Base-by-base conservation (phyloP, 2,888 invertebrate species). In the Cantharis flavilabris region DNA sequence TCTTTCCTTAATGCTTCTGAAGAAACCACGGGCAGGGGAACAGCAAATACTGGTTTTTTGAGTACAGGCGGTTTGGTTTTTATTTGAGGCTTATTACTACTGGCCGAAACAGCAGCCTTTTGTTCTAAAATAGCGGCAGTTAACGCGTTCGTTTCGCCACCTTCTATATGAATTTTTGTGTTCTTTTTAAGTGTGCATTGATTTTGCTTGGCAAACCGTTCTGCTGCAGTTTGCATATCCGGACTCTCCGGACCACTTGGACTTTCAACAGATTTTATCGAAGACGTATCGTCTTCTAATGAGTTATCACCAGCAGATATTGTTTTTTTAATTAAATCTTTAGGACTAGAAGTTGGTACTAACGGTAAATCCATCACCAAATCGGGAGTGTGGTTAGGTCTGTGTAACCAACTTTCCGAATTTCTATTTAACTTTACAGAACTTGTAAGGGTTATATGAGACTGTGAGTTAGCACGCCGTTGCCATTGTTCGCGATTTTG, bases 291-390 rank as follows among this genome's bases (percentile, higher is more conserved):
- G 23, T 84, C 84, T 78, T 85, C 85, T 13, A 77, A 80, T 10
- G 81, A 80, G 0, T 88, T 89, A 64, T 88, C 87, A 80, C 87
- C 88, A 14, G 87, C 84, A 65, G 83, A 83, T 33, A 86, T 84
- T 1, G 87, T 84, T 76, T 87, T 88, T 63, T 89, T 89, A 13
- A 84, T 82, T 23, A 80, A 82, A 71, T 88, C 87, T 77, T 88
- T 88, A 2, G 87, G 86, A 81, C 86, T 87, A 16, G 86, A 85
- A 72, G 83, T 85, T 18, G 86, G 89, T 81, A 86, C 88, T 81
- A 93, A 89, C n/a, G 96, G 96, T 83, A 96, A 89, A 88, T 95
- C 96, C 92, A 95, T 93, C 80, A 96, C 96, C 76, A 96, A 90
- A 89, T 96, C 96, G 2, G 96, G 96, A 30, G 95, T 93, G 82